phyloP scores from a whole-genome alignment of 2,888 invertebrate genomes.

The Dynastes tityus region DNA sequence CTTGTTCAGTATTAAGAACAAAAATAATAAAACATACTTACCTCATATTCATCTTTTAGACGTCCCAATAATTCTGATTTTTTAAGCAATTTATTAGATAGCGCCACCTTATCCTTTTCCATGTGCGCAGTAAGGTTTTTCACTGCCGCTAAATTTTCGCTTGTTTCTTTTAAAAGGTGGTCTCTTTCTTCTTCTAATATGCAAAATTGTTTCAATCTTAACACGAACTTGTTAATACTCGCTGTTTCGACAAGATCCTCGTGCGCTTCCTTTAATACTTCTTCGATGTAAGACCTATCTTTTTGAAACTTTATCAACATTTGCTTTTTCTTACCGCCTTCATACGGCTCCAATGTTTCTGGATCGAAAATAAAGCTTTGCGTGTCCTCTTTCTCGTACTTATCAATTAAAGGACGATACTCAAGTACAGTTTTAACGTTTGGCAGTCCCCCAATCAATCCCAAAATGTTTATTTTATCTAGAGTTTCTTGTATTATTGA shows the following conservation, averaged over 20 bases:
- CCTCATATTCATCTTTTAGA: conserved; percentile 64
- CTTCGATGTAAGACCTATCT: conserved; percentile 56
- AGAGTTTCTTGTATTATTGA: conserved; percentile 59
- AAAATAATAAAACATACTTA: conserved; percentile 34
- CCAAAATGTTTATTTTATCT: conserved; percentile 60
- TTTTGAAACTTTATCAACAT: conserved; percentile 57
- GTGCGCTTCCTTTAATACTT: conserved; percentile 51
- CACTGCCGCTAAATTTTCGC: conserved; percentile 35
- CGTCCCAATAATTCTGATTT: conserved; percentile 59
- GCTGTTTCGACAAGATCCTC: conserved; percentile 35
- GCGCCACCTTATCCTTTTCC: conserved; percentile 37
- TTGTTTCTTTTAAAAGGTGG: conserved; percentile 23
- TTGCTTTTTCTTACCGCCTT: conserved; percentile 50
- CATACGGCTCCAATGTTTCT: conserved; percentile 55
- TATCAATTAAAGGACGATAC: conserved; percentile 51
- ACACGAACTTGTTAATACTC: conserved; percentile 48
- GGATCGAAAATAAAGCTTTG: conserved; percentile 52
- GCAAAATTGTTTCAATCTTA: conserved; percentile 55
- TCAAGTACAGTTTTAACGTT: conserved; percentile 49
- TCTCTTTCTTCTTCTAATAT: conserved; percentile 51
- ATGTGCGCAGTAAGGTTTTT: conserved; percentile 35
- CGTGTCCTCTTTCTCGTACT: conserved; percentile 47
- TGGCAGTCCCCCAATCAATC: conserved; percentile 55
- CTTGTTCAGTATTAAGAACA: too few species aligned
- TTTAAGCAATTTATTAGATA: conserved; percentile 28